These are phyloP conservation scores for Misgurnus mizolepis DNA, from an alignment of 2,113 vertebrate species.

Conservation along the genomic window DNA sequence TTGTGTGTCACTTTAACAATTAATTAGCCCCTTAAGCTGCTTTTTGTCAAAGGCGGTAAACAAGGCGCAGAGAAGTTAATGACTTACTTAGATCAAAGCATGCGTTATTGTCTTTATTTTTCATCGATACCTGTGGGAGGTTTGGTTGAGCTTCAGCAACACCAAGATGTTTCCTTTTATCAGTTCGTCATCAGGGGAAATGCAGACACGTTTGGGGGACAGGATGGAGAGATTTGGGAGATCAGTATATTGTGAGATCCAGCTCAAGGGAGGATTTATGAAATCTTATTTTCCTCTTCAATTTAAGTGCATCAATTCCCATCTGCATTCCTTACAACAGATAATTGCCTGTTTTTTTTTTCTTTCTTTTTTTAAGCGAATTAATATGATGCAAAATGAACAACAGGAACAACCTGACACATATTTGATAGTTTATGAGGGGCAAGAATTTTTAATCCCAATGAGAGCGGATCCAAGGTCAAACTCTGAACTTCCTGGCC, in stretches of 20 bases:
- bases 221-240: constrained; percentile 15
- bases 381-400: constrained; percentile 31
- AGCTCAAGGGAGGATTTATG: constrained; percentile 41
- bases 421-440: constrained; percentile 41
- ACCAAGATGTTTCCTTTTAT: constrained; percentile 47
- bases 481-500: constrained; percentile 78
- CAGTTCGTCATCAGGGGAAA: constrained; percentile 45
- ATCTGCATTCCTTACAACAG: not conserved
- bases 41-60: constrained; percentile 58
- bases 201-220: constrained; percentile 31
- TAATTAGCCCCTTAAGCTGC: constrained; percentile 61
- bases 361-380: constrained; percentile 13
- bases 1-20: constrained; percentile 54
- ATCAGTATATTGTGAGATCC: constrained; percentile 5
- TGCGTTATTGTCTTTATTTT: constrained; percentile 38
- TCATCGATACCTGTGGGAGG: constrained; percentile 52
- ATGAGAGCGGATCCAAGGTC: constrained; percentile 77
- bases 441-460: constrained; percentile 72
- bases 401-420: constrained; percentile 30
- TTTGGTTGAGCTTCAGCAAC: constrained; percentile 28
- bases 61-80: constrained; percentile 57
- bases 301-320: constrained; percentile 34
- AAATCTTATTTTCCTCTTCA: constrained; percentile 31
- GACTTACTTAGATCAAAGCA: constrained; percentile 57
- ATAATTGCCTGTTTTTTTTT: constrained; percentile 13